phyloP scores from a whole-genome alignment of 2,113 vertebrate species.

The Brienomyrus brachyistius region DNA sequence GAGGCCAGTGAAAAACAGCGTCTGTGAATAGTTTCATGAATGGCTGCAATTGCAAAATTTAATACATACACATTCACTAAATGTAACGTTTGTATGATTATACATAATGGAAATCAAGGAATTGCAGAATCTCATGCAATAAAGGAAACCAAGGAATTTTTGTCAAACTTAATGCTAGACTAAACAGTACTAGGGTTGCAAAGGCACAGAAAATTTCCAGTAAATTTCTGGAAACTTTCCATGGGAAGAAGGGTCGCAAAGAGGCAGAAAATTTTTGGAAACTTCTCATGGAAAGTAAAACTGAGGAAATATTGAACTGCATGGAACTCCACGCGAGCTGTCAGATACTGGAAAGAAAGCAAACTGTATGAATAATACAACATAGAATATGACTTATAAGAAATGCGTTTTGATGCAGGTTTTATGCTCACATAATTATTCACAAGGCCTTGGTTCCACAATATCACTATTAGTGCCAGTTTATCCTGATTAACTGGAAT shows the following conservation, averaged over 20 bases:
- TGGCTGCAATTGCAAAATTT: neutral
- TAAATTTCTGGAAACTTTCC: neutral
- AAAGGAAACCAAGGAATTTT: neutral
- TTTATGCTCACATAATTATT: neutral
- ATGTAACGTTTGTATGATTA: neutral
- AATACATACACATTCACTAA: neutral
- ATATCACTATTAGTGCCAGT: neutral
- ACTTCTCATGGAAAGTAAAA: neutral
- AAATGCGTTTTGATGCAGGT: neutral
- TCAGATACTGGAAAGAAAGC: too few species aligned
- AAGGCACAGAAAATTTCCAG: neutral
- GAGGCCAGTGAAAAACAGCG: neutral
- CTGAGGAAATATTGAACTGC: neutral
- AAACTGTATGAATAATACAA: too few species aligned
- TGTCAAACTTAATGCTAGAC: neutral
- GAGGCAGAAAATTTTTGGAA: neutral
- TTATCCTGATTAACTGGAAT: neutral
- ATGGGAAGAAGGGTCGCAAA: neutral
- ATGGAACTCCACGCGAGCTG: neutral
- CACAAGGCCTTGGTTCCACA: neutral
- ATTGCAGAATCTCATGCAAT: neutral
- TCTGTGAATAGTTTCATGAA: neutral
- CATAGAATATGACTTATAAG: neutral
- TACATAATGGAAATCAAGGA: neutral
- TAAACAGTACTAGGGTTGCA: neutral